Base-by-base conservation (phyloP, 1,140 invertebrate species). In the Tribolium castaneum region DNA sequence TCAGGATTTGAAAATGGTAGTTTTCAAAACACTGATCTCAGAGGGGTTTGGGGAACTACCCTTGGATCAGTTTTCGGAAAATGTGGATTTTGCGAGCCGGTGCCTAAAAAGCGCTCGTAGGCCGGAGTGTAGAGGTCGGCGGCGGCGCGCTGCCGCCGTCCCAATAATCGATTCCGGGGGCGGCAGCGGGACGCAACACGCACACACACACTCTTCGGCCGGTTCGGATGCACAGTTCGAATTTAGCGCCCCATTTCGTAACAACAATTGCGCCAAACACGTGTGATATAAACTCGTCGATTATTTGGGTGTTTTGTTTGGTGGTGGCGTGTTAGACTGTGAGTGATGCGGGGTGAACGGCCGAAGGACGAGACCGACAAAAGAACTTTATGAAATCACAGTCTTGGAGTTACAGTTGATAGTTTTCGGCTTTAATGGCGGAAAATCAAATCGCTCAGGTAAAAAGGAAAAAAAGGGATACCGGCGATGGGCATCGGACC, bases 401-500 rank as follows among this genome's bases (percentile, higher is more conserved):
- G 52, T 77, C 70, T 5, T 39, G 7, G 59, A 71, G 62, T 77
- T 25, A 52, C 52, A 71, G 76, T 70, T 74, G 59, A 75, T 78
- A 72, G 51, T 77, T 59, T 12, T 49, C 22, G 16, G 50, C 16
- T 59, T 82, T 81, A 82, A 84, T 84, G 83, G 83, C 83, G 79
- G 83, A 84, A 77, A 84, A 84, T 80, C 82, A 84, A 62, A 84
- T 84, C 72, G 82, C 82, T 75, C 83, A 84, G 83, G 83, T 84
- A 82, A 78, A 70, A 56, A 12, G 7, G n/a, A 30, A 70, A 22
- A 70, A 54, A 19, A 19, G 10, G 13, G 13, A 54, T 7, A 19
- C n/a, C 39, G 39, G 9, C 5, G 39, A 45, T 45, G n/a, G 9
- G 50, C 2, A 54, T 54, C 22, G 39, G 39, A 45, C 39, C 39